A percentile compares a stretch with the other conserved stretches of the same genome.
phyloP scores from a whole-genome alignment of 2,797 vertebrate genomes.

The Ficedula albicollis region DNA sequence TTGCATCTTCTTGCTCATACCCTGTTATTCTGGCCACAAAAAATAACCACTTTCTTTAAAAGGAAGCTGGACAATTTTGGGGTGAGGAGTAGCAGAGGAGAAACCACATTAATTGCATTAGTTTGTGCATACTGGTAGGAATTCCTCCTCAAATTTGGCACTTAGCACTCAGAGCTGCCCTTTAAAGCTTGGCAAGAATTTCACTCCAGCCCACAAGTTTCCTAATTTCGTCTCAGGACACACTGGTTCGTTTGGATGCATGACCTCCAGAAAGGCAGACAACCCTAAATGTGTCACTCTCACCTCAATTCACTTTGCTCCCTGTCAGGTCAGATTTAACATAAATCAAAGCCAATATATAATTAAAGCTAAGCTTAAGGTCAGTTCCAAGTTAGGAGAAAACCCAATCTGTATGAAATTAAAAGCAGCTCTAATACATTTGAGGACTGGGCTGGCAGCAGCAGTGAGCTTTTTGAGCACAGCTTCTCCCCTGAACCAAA shows the following conservation, averaged over 20 bases:
- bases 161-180: slow-evolving; percentile 21
- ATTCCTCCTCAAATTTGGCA: slow-evolving; percentile 51
- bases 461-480: not conserved
- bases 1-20: not conserved
- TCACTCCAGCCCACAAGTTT: slow-evolving; percentile 46
- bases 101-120: slow-evolving; percentile 67
- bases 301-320: slow-evolving; percentile 41
- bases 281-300: not conserved
- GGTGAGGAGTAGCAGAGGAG: slow-evolving; percentile 44
- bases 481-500: not conserved
- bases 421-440: not conserved
- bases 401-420: not conserved
- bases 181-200: slow-evolving; percentile 58
- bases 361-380: slow-evolving; percentile 20
- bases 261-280: slow-evolving; percentile 5
- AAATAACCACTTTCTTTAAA: slow-evolving; percentile 47
- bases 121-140: slow-evolving; percentile 35
- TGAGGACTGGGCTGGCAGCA: not conserved
- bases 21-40: not conserved
- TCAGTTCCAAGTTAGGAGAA: not conserved
- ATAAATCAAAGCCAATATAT: slow-evolving; percentile 2
- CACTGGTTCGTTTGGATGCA: slow-evolving; percentile 22
- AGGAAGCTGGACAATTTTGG: not conserved
- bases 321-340: not conserved
- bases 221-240: slow-evolving; percentile 41